Base-by-base conservation (phyloP, 2,797 vertebrate genomes). In the Danio albolineatus region DNA sequence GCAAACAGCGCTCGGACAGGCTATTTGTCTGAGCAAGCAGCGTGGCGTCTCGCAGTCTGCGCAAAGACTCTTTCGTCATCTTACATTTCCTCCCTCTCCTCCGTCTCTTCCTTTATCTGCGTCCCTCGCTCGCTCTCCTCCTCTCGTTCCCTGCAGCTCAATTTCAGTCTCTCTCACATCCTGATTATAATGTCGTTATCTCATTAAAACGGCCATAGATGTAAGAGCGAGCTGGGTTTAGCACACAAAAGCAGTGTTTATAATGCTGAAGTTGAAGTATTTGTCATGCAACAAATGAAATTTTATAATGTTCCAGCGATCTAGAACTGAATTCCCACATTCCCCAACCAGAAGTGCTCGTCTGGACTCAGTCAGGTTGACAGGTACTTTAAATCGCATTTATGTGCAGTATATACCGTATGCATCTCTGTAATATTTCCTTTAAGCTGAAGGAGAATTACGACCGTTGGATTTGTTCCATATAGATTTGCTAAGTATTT, bases 11-110 rank as follows among this genome's bases (percentile, higher is more conserved):
- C 93, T 94, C 91, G 92, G 91, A 90, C 92, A 94, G 94, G 95
- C 95, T 95, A 96, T 95, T 95, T 95, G 95, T 94, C 94, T 95
- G 94, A 93, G 95, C 92, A 94, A 94, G 93, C 93, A 93, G 92
- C 91, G 91, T 89, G 95, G 96, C 95, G 95, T 96, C 95, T 94
- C 89, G 81, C 93, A 94, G 96, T 96, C 96, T 96, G 94, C 92
- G 91, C 91, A 88, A 92, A 91, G 91, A 93, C 94, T 90, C 81
- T 95, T 92, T 91, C 83, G 91, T 95, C 93, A 94, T 95, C 92
- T 93, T 93, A 91, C 90, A 95, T 94, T 94, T 94, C 93, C 95
- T 94, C 93, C 87, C 94, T 92, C 92, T 90, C 10, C 91, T 92
- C 93, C 87, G 87, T 87, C 90, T 93, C 88, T 90, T 93, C 72